A percentile compares a stretch with the other conserved stretches of the same genome.
Conservation (phyloP, 2,888 invertebrate genomes). For the Philopedon plagiatum region DNA sequence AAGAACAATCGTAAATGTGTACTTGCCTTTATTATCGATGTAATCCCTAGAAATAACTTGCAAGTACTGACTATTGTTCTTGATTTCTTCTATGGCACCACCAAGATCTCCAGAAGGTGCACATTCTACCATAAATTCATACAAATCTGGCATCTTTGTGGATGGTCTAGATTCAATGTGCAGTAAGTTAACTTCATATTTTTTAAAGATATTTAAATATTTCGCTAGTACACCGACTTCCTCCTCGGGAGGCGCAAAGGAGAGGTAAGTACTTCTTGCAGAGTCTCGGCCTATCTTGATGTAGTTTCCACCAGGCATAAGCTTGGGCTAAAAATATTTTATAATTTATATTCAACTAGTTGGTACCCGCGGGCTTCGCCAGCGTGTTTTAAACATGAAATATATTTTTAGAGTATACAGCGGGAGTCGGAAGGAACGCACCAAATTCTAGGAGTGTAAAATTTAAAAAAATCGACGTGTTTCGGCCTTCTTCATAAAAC, state of each 20-base stretch:
- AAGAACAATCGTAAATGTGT: background rate
- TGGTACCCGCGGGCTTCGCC: no score
- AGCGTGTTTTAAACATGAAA: no score
- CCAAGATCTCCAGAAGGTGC: conserved; percentile 85
- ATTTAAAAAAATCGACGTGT: no score
- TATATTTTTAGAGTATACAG: no score
- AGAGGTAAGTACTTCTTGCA: conserved; percentile 83
- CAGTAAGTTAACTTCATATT: conserved; percentile 83
- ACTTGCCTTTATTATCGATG: conserved; percentile 81
- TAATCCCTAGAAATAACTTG: conserved; percentile 92
- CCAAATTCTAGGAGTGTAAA: no score
- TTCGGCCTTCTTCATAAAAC: no score
- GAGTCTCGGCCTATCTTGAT: conserved; percentile 85
- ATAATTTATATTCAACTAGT: background rate
- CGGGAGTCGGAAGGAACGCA: no score
- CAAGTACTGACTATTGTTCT: conserved; percentile 81
- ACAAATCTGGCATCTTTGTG: conserved; percentile 79
- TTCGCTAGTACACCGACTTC: conserved; percentile 91
- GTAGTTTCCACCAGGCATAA: conserved; percentile 87
- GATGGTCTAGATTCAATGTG: conserved; percentile 97
- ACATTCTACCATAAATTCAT: conserved; percentile 97
- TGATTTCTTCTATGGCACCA: conserved; percentile 82
- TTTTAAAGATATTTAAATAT: conserved; percentile 91
- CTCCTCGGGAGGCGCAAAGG: conserved; percentile 88
- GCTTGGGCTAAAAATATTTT: conserved; percentile 76